phyloP scores from a whole-genome alignment of 2,888 invertebrate species.

The Morpho helenor region DNA sequence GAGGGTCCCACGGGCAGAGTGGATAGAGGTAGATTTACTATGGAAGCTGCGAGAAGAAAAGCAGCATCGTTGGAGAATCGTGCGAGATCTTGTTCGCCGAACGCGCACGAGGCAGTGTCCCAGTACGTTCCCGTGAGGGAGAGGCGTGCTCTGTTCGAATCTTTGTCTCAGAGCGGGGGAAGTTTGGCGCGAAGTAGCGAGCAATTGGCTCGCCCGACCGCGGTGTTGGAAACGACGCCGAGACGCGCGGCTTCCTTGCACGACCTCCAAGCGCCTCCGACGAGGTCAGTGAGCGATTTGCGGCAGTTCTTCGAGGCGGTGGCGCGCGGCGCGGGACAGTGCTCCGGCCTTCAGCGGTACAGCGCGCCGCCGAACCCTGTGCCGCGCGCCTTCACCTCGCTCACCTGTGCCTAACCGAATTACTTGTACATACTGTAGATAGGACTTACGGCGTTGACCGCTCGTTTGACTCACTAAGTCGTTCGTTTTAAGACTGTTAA shows the following conservation, averaged over 20 bases:
- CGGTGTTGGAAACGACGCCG: conserved; percentile 61
- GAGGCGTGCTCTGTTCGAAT: conserved; percentile 84
- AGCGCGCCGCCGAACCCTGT: conserved; percentile 57
- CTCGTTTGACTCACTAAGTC: conserved; percentile 63
- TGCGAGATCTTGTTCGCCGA: conserved; percentile 71
- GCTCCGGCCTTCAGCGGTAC: conserved; percentile 49
- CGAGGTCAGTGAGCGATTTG: conserved; percentile 82
- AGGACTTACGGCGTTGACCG: conserved; percentile 61
- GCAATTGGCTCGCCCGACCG: conserved; percentile 65
- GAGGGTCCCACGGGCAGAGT: conserved; percentile 64
- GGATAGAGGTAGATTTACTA: conserved; percentile 58
- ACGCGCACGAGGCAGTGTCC: conserved; percentile 69
- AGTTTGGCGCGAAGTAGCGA: conserved; percentile 83
- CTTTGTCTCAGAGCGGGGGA: conserved; percentile 81
- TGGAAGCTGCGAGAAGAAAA: conserved; percentile 67
- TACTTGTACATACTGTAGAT: conserved; percentile 67
- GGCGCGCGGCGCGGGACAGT: conserved; percentile 60
- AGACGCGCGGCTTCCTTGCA: conserved; percentile 83
- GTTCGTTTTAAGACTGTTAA: conserved; percentile 77
- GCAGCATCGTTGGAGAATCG: conserved; percentile 62
- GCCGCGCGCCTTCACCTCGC: conserved; percentile 61
- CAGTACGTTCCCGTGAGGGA: conserved; percentile 85
- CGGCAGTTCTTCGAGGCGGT: conserved; percentile 85
- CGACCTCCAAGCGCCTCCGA: conserved; percentile 77
- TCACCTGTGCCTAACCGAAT: conserved; percentile 53